These are phyloP conservation scores for Pseudomyrmex concolor DNA, from an alignment of 1,140 invertebrate genomes.

Conservation along the genomic window DNA sequence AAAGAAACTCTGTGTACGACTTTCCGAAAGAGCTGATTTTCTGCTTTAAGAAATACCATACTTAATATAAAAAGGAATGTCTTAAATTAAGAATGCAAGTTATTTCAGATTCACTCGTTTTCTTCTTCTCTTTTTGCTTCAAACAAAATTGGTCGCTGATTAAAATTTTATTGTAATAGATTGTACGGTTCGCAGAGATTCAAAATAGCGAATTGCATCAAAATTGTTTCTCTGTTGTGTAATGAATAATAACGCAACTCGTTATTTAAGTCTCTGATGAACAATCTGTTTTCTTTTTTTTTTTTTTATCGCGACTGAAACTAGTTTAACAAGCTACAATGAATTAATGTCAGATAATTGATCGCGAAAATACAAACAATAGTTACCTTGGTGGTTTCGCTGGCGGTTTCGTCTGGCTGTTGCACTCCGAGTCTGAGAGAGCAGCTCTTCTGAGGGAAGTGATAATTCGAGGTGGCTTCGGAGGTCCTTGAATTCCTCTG, in stretches of 20 bases:
- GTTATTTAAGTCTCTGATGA: conserved; percentile 1
- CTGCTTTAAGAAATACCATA: neutral
- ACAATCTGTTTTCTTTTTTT: neutral
- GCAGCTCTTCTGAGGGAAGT: conserved; percentile 78
- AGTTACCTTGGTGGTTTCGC: conserved; percentile 78
- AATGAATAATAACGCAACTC: conserved; percentile 6
- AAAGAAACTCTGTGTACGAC: neutral
- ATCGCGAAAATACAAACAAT: neutral
- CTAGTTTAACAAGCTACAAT: neutral
- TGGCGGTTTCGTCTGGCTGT: conserved; percentile 70
- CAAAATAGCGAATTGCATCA: conserved; percentile 20
- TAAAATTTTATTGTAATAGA: conserved; percentile 26
- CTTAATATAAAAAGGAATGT: conserved; percentile 19
- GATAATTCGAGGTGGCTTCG: conserved; percentile 81
- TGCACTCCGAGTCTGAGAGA: conserved; percentile 73
- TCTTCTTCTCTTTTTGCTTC: neutral
- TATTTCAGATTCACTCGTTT: neutral
- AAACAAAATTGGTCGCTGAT: conserved; percentile 43
- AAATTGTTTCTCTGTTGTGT: conserved; percentile 2
- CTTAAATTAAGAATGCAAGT: conserved; percentile 42
- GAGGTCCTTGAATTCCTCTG: conserved; percentile 75
- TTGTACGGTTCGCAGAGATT: conserved; percentile 1
- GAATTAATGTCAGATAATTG: conserved; percentile 12
- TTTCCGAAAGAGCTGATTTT: neutral
- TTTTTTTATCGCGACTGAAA: neutral